Base-by-base conservation (phyloP, 1,140 invertebrate genomes). In the Macrostomum lignano region DNA sequence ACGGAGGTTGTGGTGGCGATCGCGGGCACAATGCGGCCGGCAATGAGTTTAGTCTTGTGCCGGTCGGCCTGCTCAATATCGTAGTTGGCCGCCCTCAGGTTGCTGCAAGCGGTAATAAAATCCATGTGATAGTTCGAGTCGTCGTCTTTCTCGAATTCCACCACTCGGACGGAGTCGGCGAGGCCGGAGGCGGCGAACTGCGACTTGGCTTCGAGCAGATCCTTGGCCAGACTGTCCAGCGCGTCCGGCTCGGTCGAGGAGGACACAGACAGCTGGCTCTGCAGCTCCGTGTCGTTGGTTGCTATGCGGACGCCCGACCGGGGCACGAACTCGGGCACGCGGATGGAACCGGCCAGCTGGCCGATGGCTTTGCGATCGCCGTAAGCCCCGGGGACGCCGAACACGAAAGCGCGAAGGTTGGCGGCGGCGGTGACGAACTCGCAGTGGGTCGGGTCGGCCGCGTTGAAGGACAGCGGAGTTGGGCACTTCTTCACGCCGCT, bases 61-160 rank as follows among this genome's bases (percentile, higher is more conserved):
- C 77, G 65, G 62, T 96, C 86, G 4, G 88, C 88, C 19, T 72
- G 68, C 7, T 72, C 63, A 44, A 98, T 96, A 46, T 72, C 73
- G 53, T 98, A 96, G 53, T 98, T 98, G 15, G 74, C 70, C 6
- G 88, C 88, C 36, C 88, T 67, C 15, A 93, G 59, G 61, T 98
- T 98, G 0, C 84, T 93, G 5, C 78, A 70, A 2, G 86, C 84
- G 1, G 91, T 82, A 45, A 98, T 93, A 49, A 93, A 96, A 58
- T 96, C 88, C 68, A 96, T 93, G 57, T 98, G 88, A 58, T 86
- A 73, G 52, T 98, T 96, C 30, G 62, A 67, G 46, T 96, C 88
- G 55, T 96, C 86, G 49, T 98, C 88, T 49, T 96, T 96, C 50
- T 98, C 88, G 58, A 96, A 98, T 40, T 94, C 82, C 28, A 93